phyloP scores from a whole-genome alignment of 2,113 vertebrate genomes.

The Ceyx melanurus region DNA sequence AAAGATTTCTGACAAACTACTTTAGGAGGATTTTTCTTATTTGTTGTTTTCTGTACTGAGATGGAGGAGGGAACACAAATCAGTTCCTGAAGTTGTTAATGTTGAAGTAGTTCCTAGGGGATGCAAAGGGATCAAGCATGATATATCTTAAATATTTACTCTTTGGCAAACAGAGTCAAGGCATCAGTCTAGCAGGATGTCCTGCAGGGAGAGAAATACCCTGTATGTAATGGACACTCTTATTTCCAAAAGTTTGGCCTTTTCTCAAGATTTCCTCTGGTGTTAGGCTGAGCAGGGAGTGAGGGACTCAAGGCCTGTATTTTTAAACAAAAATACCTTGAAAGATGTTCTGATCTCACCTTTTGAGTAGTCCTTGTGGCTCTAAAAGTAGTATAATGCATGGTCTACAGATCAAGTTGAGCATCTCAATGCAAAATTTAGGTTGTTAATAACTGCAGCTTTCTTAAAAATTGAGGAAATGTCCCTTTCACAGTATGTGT shows the following conservation, averaged over 20 bases:
- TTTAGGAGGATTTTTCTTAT: background rate
- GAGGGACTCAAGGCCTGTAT: background rate
- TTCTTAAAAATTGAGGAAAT: background rate
- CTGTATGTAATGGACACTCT: background rate
- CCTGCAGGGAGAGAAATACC: background rate
- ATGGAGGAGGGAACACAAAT: background rate
- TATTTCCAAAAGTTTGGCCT: background rate
- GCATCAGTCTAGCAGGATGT: background rate
- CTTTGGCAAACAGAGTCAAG: conserved; percentile 26
- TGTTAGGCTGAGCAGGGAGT: background rate
- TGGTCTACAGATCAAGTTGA: background rate
- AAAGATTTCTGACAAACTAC: conserved; percentile 46
- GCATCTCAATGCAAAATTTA: background rate
- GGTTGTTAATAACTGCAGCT: background rate
- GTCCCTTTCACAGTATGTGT: background rate
- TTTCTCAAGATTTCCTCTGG: background rate
- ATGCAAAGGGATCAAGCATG: background rate
- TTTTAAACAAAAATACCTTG: background rate
- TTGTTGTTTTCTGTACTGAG: conserved; percentile 26
- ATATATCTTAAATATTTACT: background rate
- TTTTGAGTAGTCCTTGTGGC: background rate
- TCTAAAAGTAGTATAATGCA: background rate
- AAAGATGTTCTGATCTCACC: background rate
- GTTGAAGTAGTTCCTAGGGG: conserved; percentile 10
- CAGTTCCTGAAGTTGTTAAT: conserved; percentile 8